Conservation (phyloP, 2,888 invertebrate genomes). For the Epirrita christyi region DNA sequence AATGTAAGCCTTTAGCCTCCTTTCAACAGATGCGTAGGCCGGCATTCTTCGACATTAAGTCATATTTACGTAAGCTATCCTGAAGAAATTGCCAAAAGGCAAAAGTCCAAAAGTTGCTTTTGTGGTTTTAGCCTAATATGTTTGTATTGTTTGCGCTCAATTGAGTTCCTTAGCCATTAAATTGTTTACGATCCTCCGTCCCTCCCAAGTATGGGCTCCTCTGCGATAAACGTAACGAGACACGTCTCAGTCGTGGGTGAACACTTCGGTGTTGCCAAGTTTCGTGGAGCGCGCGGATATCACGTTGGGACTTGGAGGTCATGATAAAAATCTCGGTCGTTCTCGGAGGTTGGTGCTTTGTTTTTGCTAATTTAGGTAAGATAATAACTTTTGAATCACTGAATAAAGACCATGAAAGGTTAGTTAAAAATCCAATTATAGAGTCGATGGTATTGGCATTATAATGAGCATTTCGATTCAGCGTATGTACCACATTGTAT, state of each 20-base stretch:
- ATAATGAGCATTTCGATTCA: slow-evolving; percentile 40
- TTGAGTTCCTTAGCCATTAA: slow-evolving; percentile 51
- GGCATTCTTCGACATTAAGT: slow-evolving; percentile 36
- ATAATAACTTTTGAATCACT: slow-evolving; percentile 29
- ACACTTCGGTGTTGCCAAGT: slow-evolving; percentile 56
- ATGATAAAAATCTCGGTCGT: slow-evolving; percentile 60
- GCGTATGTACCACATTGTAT: slow-evolving; percentile 48
- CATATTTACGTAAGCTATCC: slow-evolving; percentile 30
- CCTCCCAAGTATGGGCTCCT: slow-evolving; percentile 61
- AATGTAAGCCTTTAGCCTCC: slow-evolving; percentile 23
- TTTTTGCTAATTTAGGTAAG: slow-evolving; percentile 45
- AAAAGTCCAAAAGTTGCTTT: slow-evolving; percentile 11
- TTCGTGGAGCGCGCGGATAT: slow-evolving; percentile 63
- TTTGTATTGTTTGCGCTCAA: slow-evolving; percentile 52
- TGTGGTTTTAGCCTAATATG: slow-evolving; percentile 40
- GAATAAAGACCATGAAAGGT: slow-evolving; percentile 15
- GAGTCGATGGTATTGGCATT: slow-evolving; percentile 31
- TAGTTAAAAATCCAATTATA: too few relatives aligned
- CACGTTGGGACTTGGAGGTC: slow-evolving; percentile 57
- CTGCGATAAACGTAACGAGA: slow-evolving; percentile 64
- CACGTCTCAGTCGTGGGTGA: slow-evolving; percentile 73
- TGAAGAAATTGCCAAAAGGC: slow-evolving; percentile 24
- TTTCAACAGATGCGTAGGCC: slow-evolving; percentile 31
- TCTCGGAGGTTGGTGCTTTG: slow-evolving; percentile 48
- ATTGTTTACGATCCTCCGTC: slow-evolving; percentile 57